phyloP scores from a whole-genome alignment of 64 coral and sea anemone genomes.

The Exaiptasia diaphana region DNA sequence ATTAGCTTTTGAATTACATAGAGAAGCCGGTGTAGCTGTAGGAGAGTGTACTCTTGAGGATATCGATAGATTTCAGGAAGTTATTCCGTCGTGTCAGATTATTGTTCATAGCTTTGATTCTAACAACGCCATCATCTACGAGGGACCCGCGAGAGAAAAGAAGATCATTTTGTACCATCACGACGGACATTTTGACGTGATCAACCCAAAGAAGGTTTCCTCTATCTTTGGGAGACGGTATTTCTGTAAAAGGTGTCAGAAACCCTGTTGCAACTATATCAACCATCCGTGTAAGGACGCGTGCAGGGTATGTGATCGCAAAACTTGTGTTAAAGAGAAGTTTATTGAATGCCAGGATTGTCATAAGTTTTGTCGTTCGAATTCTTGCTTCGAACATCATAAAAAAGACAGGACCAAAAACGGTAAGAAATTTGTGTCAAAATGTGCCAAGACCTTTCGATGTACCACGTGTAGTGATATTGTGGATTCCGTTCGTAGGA shows the following conservation, averaged over 20 bases:
- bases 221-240: not conserved
- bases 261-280: not conserved
- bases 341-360: not conserved
- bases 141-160: not conserved
- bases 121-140: not conserved
- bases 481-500: not conserved
- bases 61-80: slow-evolving; percentile 19
- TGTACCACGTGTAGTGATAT: not conserved
- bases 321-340: not conserved
- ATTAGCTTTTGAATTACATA: slow-evolving; percentile 21
- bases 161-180: not conserved
- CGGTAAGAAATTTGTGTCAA: not conserved
- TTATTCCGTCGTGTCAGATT: not conserved
- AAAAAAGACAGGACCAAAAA: not conserved
- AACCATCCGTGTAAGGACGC: not conserved
- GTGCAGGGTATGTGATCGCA: not conserved
- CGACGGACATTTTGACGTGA: not conserved
- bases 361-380: not conserved
- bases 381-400: not conserved
- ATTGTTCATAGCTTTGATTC: not conserved
- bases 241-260: not conserved
- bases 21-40: slow-evolving; percentile 7
- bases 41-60: slow-evolving; percentile 10
- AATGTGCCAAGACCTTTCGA: not conserved
- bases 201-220: slow-evolving; percentile 1